Evolutionary conservation across 2,113 vertebrate species (phyloP).

Genomic region (Zosterops pallidus): DNA sequence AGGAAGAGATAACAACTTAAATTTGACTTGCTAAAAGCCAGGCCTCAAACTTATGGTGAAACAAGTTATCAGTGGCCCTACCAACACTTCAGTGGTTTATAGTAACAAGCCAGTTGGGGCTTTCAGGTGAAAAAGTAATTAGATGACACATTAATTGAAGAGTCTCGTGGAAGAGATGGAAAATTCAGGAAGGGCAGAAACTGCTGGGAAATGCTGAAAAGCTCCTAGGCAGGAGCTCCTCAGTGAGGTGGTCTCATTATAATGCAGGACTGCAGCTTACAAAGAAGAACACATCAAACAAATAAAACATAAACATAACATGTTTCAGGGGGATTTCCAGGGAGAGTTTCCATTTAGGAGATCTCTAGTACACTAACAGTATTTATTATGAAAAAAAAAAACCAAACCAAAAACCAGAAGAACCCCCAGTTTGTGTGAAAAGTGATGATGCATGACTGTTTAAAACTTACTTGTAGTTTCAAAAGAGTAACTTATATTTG

Average conservation of each 20-base stretch:
- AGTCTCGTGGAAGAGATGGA: not conserved
- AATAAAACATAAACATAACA: not conserved
- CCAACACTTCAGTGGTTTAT: not conserved
- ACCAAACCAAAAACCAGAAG: not conserved
- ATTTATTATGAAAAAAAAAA: not conserved
- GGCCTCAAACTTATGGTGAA: not conserved
- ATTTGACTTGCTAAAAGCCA: not conserved
- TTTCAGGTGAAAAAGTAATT: not conserved
- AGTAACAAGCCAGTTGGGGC: fast-evolving
- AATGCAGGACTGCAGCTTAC: not conserved
- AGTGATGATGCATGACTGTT: not conserved
- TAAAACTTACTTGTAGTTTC: not conserved
- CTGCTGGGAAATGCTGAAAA: not conserved
- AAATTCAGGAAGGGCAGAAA: not conserved
- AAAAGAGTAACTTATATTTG: not conserved
- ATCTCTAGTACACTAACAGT: not conserved
- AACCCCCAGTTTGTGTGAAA: not conserved
- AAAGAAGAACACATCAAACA: not conserved
- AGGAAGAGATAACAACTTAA: not conserved
- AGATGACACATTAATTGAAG: not conserved
- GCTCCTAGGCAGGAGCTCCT: not conserved
- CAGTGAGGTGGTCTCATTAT: not conserved
- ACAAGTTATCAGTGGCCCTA: not conserved
- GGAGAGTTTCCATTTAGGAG: not conserved
- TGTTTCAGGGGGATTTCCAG: not conserved